Conservation (phyloP, 2,113 vertebrate genomes). For the Campylomormyrus tamandua region DNA sequence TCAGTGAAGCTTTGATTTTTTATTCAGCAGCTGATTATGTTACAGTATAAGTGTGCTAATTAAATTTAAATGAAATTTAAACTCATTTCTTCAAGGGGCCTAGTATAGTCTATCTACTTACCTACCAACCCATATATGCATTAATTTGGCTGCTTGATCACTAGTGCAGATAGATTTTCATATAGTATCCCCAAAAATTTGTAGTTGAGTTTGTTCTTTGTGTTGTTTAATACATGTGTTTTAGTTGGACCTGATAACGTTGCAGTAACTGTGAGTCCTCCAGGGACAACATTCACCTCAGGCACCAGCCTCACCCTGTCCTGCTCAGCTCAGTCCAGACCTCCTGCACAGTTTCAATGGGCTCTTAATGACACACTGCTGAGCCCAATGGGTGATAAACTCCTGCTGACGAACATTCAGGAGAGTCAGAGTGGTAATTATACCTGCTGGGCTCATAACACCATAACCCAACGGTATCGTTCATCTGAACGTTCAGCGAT, state of each 20-base stretch:
- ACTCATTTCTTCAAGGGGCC: background rate
- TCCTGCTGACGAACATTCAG: too few species aligned
- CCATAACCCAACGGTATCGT: too few species aligned
- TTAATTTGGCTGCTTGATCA: background rate
- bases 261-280: too few species aligned
- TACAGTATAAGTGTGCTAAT: background rate
- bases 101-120: background rate
- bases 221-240: background rate
- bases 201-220: background rate
- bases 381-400: too few species aligned
- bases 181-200: background rate
- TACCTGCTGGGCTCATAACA: too few species aligned
- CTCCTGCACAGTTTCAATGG: too few species aligned
- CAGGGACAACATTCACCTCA: too few species aligned
- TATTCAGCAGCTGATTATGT: background rate
- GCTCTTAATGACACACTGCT: too few species aligned
- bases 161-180: background rate
- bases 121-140: background rate
- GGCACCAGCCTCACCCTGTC: too few species aligned
- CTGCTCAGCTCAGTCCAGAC: too few species aligned
- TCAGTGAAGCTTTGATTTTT: background rate
- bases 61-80: background rate
- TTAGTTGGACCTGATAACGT: slow-evolving; percentile 35
- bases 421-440: too few species aligned
- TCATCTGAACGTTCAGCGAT: too few species aligned